phyloP scores from a whole-genome alignment of 2,113 vertebrate genomes.

The Eulacestoma nigropectus region DNA sequence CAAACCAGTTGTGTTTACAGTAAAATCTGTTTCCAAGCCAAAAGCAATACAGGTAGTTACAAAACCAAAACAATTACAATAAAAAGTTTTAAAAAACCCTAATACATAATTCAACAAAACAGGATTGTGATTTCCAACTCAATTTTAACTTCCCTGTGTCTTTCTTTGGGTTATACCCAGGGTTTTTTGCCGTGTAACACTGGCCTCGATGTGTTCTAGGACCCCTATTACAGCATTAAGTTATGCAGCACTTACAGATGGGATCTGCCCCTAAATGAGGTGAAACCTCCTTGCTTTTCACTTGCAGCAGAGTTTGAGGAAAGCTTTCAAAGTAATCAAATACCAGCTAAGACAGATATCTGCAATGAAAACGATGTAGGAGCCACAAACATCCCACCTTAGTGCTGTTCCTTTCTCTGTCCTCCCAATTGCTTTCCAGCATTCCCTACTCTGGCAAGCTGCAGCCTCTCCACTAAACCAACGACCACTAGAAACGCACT shows the following conservation, averaged over 20 bases:
- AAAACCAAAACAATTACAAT: not conserved
- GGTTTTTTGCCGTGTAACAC: not conserved
- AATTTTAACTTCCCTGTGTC: not conserved
- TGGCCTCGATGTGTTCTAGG: not conserved
- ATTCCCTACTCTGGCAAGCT: not conserved
- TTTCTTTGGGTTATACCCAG: not conserved
- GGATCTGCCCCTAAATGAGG: not conserved
- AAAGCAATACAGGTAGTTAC: not conserved
- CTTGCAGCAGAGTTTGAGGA: not conserved
- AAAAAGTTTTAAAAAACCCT: not conserved
- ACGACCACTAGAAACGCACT: rapidly evolving
- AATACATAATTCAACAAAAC: not conserved
- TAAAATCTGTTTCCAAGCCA: not conserved
- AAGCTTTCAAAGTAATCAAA: not conserved
- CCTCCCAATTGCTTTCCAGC: not conserved
- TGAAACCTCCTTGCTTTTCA: not conserved
- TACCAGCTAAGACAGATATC: not conserved
- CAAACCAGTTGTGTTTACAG: not conserved
- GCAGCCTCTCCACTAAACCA: not conserved
- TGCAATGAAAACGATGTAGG: not conserved
- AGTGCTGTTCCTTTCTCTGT: not conserved
- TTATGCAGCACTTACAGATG: not conserved
- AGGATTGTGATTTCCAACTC: not conserved
- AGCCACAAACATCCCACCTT: not conserved
- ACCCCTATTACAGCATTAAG: not conserved